Evolutionary conservation across 1,140 invertebrate genomes (phyloP), one percentile per base, ranked within the genome.

Genomic region (Rhopalosiphum padi): DNA sequence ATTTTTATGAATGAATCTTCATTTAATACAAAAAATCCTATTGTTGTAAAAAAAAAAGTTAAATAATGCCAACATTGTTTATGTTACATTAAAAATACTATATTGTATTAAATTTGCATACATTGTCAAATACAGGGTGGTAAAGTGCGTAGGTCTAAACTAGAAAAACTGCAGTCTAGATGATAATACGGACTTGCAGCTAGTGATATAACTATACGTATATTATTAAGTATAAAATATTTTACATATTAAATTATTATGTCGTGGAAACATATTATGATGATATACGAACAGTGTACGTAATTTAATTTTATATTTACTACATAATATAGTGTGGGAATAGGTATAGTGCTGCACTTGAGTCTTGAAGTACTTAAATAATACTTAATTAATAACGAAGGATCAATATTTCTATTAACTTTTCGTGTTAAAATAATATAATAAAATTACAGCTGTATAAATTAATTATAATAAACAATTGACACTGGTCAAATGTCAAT

Each of bases 1-100:
- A 90, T 60, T 18, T 37, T 60, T 90, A 90, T 43, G 53, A 90
- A 89, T 89, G 89, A 90, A 90, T 60, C 88, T 90, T 68, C 53
- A 43, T 43, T 68, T 23, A 90, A n/a, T 90, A 68, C 25, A 30
- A 68, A 43, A 90, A 60, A 90, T 68, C 15, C 53, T 90, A 90
- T 90, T 90, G 89, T 90, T 43, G 23, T 43, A 53, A 90, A 90
- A 41, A 53, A 55, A 90, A 60, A 35, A 90, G 55, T 43, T 37
- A 41, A 90, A 68, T 89, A 89, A 89, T 41, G 9, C 87, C 11
- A 55, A 90, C 89, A 68, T 89, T 41, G 88, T 89, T 55, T 15
- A 53, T n/a, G 53, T 90, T 43, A 15, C n/a, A 68, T 90, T 5
- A 30, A 68, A 90, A 25, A 15, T 25, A 35, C n/a, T 77, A n/a